Evolutionary conservation across 1,140 invertebrate genomes (phyloP), one percentile per base, ranked within the genome.

Genomic region (Drosophila willistoni): DNA sequence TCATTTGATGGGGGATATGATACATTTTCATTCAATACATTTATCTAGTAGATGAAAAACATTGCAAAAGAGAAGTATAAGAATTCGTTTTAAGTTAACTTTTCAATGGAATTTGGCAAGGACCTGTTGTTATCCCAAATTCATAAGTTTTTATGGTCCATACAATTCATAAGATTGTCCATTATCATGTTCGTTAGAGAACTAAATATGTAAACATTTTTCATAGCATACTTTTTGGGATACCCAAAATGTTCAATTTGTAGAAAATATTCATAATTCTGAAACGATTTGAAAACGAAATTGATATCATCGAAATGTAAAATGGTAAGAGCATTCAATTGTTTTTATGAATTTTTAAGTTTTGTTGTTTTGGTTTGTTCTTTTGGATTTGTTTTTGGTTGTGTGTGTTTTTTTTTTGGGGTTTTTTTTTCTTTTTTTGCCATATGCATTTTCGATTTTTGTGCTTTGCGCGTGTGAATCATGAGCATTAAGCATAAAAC

Each of bases 401-500:
- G 25, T 64, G 3, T 17, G 17, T 9, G 22, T 19, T n/a, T 69
- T 56, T 33, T 10, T 41, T 22, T 65, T 55, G 61, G 57, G 14
- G 22, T 36, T 7, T 33, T 69, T 64, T 57, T 65, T 7, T 64
- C 54, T 65, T 7, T 22, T 75, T 64, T 57, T 68, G 71, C 59
- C 71, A 56, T 71, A 66, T 85, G 64, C 61, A 73, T 73, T 77
- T 74, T 86, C 78, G 73, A 81, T 85, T 81, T 80, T 72, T 68
- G 68, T 54, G 64, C 71, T 71, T 69, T 73, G 76, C 34, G 73
- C 77, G 77, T 87, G 83, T 87, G 83, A 87, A 89, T 87, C 83
- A 87, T 89, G 77, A 89, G 84, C 84, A 87, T 87, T 87, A 89
- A 87, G 83, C 83, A 87, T 87, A 87, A 87, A 87, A 87, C 84